These are phyloP conservation scores for Pituophis catenifer DNA, from an alignment of 2,113 vertebrate species.

Conservation along the genomic window DNA sequence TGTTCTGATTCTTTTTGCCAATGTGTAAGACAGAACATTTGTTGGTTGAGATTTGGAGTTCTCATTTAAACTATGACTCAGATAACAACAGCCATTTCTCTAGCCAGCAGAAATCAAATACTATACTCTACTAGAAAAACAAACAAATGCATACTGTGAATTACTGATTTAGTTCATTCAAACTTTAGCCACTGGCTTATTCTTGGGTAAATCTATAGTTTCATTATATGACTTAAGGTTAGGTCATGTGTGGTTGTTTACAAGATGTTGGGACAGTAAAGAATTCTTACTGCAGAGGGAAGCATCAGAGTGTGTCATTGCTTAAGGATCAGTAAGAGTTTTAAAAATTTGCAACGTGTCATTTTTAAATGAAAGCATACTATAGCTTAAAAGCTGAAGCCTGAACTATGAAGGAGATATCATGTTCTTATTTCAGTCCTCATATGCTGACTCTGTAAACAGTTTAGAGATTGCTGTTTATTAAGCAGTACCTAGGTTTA, in stretches of 20 bases:
- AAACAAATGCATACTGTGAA: not conserved
- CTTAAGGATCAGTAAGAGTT: not conserved
- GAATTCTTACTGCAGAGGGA: not conserved
- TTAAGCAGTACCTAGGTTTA: not conserved
- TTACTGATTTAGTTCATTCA: not conserved
- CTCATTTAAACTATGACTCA: constrained; percentile 11
- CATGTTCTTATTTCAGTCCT: not conserved
- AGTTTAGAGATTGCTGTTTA: not conserved
- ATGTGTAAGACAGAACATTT: no score
- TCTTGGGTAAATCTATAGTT: not conserved
- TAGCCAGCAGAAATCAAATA: not conserved
- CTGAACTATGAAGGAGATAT: not conserved
- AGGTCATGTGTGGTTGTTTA: not conserved
- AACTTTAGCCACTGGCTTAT: not conserved
- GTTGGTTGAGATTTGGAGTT: not conserved
- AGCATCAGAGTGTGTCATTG: not conserved
- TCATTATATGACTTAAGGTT: not conserved
- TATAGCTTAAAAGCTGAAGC: not conserved
- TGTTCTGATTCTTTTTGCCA: no score
- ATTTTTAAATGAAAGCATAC: not conserved
- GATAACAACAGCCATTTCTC: not conserved
- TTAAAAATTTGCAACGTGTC: not conserved
- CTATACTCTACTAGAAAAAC: not conserved
- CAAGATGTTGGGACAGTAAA: not conserved
- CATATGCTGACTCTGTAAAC: not conserved